Conservation (phyloP, 2,888 invertebrate genomes). For the Antheraea assamensis region DNA sequence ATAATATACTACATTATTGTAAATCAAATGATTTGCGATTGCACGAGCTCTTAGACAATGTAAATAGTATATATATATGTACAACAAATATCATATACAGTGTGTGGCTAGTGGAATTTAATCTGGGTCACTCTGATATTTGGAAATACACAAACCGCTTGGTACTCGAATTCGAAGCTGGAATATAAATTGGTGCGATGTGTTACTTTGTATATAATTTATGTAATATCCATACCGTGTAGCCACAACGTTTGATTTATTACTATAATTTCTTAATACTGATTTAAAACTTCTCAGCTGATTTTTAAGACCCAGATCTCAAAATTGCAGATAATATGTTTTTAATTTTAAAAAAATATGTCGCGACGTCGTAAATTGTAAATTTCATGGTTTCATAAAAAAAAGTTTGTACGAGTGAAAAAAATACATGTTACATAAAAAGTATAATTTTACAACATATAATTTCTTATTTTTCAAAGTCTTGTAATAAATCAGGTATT, state of each 20-base stretch:
- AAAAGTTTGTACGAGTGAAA: too few species aligned
- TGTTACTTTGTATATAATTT: constrained; percentile 14
- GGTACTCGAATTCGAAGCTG: constrained; percentile 35
- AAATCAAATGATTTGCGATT: neutral
- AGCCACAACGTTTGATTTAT: neutral
- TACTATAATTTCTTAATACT: neutral
- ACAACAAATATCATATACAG: constrained; percentile 2
- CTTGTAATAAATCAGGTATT: too few species aligned
- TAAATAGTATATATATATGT: neutral
- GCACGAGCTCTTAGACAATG: neutral
- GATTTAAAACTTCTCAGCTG: neutral
- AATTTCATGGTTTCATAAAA: too few species aligned
- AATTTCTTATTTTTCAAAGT: too few species aligned
- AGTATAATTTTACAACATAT: too few species aligned
- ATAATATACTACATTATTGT: neutral
- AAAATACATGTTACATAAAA: too few species aligned
- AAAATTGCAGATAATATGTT: too few species aligned
- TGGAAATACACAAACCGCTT: constrained; percentile 36
- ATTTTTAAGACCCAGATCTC: too few species aligned
- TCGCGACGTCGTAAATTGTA: too few species aligned
- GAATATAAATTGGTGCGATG: constrained; percentile 33
- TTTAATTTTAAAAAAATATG: too few species aligned
- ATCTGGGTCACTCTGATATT: constrained; percentile 60
- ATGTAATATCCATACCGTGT: constrained; percentile 14
- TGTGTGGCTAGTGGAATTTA: constrained; percentile 34